phyloP scores from a whole-genome alignment of 2,113 vertebrate species.

The Empidonax traillii region DNA sequence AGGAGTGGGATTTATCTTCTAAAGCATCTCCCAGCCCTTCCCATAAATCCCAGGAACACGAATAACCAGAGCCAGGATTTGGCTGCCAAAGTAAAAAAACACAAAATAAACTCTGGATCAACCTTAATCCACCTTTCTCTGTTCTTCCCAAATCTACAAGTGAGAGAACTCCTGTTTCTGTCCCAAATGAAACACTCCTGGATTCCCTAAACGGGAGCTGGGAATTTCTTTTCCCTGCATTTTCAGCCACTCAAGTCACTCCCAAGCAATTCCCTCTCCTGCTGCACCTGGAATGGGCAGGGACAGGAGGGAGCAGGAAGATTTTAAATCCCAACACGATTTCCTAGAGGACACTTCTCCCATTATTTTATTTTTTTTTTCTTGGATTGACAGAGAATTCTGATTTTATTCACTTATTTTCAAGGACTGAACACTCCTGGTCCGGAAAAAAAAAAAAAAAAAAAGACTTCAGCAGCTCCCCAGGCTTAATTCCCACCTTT shows the following conservation, averaged over 20 bases:
- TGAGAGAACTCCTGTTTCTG: neutral
- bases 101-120: neutral
- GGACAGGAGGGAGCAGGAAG: neutral
- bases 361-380: neutral
- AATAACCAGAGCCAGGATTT: neutral
- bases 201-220: neutral
- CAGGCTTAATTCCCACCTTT: neutral
- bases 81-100: neutral
- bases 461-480: neutral
- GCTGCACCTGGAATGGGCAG: neutral
- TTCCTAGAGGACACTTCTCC: neutral
- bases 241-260: neutral
- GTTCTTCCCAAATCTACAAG: neutral
- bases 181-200: neutral
- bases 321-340: neutral
- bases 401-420: neutral
- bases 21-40: neutral
- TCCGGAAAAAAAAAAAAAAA: neutral
- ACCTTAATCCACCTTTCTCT: neutral
- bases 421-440: neutral
- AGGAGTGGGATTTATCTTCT: neutral
- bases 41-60: neutral
- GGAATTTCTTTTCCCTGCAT: neutral
- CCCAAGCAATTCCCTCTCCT: neutral
- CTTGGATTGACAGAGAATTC: neutral